Conservation (phyloP, 2,888 invertebrate genomes). For the Caenorhabditis parvicauda region DNA sequence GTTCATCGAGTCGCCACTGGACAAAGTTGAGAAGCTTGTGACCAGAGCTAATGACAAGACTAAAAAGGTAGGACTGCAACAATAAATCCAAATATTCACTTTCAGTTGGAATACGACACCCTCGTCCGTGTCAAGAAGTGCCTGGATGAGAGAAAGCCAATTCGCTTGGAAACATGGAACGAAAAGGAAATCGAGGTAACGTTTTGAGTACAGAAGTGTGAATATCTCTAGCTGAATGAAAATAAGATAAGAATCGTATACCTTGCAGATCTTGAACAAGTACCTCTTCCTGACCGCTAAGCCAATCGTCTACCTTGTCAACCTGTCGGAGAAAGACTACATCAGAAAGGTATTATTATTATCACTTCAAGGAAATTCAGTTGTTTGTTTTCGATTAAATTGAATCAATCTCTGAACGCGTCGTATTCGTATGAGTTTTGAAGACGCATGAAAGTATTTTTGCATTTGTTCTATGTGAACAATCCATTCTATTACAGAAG, state of each 20-base stretch:
- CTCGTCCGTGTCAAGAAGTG: constrained; percentile 80
- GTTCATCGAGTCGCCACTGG: constrained; percentile 77
- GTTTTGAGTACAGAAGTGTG: no score
- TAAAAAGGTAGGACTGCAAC: constrained; percentile 70
- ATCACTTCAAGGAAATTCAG: no score
- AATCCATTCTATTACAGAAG: constrained; percentile 50
- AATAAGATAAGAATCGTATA: constrained; percentile 67
- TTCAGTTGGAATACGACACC: constrained; percentile 72
- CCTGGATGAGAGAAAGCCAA: constrained; percentile 83
- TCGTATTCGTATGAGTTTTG: no score
- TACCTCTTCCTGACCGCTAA: constrained; percentile 94
- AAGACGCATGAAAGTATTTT: no score
- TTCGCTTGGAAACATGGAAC: constrained; percentile 74
- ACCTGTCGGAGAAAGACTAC: constrained; percentile 95
- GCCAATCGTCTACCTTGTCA: constrained; percentile 92
- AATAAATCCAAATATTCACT: not conserved
- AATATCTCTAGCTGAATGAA: not conserved
- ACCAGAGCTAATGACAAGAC: constrained; percentile 86
- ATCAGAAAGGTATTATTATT: constrained; percentile 83
- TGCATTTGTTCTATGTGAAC: no score
- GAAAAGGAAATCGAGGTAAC: constrained; percentile 54
- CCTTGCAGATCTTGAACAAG: constrained; percentile 91
- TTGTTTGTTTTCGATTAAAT: no score
- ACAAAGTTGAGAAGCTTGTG: constrained; percentile 79
- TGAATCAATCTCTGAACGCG: no score